Conservation (phyloP, 2,797 vertebrate genomes). For the Erethizon dorsatum region DNA sequence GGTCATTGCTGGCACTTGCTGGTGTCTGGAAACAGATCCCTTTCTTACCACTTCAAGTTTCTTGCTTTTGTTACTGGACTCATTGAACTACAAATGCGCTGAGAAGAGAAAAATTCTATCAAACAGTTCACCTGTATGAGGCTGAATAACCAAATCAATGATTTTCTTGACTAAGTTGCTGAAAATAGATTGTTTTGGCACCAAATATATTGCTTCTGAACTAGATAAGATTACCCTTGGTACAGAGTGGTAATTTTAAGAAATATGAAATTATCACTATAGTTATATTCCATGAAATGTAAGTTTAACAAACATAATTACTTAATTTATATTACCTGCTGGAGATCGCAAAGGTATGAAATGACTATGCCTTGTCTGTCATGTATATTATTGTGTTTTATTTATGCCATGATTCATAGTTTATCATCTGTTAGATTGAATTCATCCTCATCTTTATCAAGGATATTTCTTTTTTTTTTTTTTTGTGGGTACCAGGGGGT, state of each 20-base stretch:
- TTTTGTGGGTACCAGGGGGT: no score
- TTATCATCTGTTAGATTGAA: constrained; percentile 43
- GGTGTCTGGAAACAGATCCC: background rate
- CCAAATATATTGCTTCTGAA: background rate
- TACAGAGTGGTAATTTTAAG: constrained; percentile 39
- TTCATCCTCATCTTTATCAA: background rate
- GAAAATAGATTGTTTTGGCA: constrained; percentile 28
- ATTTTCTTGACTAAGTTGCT: constrained; percentile 23
- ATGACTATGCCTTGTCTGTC: background rate
- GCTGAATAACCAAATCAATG: background rate
- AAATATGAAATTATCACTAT: constrained; percentile 29
- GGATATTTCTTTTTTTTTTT: no score
- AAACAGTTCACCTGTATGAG: background rate
- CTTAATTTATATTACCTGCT: constrained; percentile 15
- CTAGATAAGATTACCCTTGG: background rate
- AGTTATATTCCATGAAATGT: background rate
- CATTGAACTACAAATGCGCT: background rate
- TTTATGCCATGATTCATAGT: background rate
- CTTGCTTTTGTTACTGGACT: constrained; percentile 7
- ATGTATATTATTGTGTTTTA: background rate
- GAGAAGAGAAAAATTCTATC: constrained; percentile 36
- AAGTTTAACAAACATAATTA: constrained; percentile 2
- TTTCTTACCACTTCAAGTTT: background rate
- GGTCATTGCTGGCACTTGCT: background rate
- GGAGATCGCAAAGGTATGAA: background rate